Conservation (phyloP, 1,140 invertebrate species). For the Drosophila bocqueti region DNA sequence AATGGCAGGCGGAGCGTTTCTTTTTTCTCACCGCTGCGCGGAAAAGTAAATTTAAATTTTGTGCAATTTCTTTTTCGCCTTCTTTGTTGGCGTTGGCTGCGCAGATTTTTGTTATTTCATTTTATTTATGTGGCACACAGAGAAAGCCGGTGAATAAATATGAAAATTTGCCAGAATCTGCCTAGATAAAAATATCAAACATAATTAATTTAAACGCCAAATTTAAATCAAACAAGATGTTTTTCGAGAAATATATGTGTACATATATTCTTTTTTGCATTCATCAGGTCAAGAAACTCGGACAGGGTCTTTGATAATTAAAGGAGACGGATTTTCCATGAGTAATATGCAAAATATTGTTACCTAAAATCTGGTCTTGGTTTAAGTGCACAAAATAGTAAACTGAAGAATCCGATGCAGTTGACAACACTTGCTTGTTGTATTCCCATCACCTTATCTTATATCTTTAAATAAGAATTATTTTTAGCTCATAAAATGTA, state of each 20-base stretch:
- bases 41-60: constrained; percentile 54
- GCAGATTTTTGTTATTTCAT: constrained; percentile 18
- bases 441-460: neutral
- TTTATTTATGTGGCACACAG: constrained; percentile 52
- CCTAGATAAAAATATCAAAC: constrained; percentile 43
- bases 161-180: constrained; percentile 29
- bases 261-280: constrained; percentile 2
- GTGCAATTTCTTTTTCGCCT: constrained; percentile 39
- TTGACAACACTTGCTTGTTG: neutral
- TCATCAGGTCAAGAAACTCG: constrained; percentile 24
- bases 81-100: constrained; percentile 30
- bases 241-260: constrained; percentile 1
- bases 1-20: constrained; percentile 26
- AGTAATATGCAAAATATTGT: neutral
- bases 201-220: constrained; percentile 43
- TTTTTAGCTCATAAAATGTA: constrained; percentile 5
- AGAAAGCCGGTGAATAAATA: constrained; percentile 38
- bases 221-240: constrained; percentile 24
- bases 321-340: neutral
- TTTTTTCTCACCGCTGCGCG: constrained; percentile 36
- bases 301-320: constrained; percentile 3
- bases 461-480: neutral
- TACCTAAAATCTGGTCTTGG: neutral
- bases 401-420: neutral
- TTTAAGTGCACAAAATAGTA: neutral